Conservation (phyloP, 2,888 invertebrate genomes). For the Cephus runcator region DNA sequence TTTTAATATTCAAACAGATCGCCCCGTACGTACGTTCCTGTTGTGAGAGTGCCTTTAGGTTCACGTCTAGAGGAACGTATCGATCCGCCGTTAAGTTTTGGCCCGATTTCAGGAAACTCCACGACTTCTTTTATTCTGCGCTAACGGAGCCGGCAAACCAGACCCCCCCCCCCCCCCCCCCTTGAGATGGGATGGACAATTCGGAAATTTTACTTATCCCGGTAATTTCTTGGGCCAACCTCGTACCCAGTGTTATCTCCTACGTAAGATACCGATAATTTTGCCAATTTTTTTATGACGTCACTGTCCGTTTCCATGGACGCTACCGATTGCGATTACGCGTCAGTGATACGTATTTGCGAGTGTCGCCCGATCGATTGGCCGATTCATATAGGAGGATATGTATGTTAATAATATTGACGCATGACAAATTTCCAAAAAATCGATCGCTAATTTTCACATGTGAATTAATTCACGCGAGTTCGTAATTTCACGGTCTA, state of each 20-base stretch:
- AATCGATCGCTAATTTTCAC: no score
- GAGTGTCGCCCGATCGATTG: no score
- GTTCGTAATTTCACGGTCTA: no score
- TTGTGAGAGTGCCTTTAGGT: neutral
- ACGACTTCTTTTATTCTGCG: neutral
- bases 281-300: neutral
- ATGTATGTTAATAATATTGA: neutral
- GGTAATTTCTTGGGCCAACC: neutral
- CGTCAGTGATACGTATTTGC: no score
- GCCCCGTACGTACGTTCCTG: no score
- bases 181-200: neutral
- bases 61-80: neutral
- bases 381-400: neutral
- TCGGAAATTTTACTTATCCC: neutral
- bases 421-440: no score
- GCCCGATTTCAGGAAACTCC: neutral
- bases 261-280: neutral
- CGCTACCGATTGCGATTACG: no score
- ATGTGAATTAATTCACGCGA: no score
- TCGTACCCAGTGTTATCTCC: neutral
- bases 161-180: no score
- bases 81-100: neutral
- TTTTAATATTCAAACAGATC: no score
- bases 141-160: neutral
- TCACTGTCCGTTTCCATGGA: neutral